Percentiles rank a stretch among this genome's conserved stretches.
Evolutionary conservation across 1,140 invertebrate species (phyloP).

Genomic region (Scaptomyza hsui): DNA sequence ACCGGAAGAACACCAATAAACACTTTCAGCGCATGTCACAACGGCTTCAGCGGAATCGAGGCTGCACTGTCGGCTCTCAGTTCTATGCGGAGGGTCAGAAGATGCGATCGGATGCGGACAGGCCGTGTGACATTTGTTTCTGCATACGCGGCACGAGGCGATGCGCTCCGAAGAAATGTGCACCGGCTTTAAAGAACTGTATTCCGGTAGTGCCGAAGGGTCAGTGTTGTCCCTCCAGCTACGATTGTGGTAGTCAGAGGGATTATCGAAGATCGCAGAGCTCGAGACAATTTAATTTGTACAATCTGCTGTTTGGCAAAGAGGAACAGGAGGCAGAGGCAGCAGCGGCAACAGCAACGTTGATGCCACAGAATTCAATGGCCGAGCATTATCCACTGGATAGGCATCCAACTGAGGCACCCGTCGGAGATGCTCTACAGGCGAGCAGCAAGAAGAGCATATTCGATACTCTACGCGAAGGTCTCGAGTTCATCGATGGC

Average conservation of each 20-base stretch:
- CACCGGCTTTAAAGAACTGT: slow-evolving; percentile 90
- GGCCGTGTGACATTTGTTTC: slow-evolving; percentile 91
- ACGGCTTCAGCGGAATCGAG: slow-evolving; percentile 73
- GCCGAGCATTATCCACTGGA: slow-evolving; percentile 72
- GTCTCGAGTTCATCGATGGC: slow-evolving; percentile 79
- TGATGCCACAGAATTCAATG: slow-evolving; percentile 49
- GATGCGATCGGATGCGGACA: slow-evolving; percentile 87
- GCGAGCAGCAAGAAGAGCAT: slow-evolving; percentile 77
- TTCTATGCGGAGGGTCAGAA: slow-evolving; percentile 90
- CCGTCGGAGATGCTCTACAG: slow-evolving; percentile 34
- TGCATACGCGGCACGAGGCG: slow-evolving; percentile 90
- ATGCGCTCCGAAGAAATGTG: slow-evolving; percentile 91
- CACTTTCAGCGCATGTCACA: slow-evolving; percentile 78
- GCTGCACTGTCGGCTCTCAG: slow-evolving; percentile 87
- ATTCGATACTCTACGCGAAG: slow-evolving; percentile 75
- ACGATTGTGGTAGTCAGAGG: slow-evolving; percentile 89
- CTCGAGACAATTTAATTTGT: slow-evolving; percentile 80
- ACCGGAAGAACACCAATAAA: slow-evolving; percentile 73
- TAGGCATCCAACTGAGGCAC: slow-evolving; percentile 59
- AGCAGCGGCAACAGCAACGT: slow-evolving; percentile 13
- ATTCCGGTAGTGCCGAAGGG: slow-evolving; percentile 89
- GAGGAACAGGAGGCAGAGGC: slow-evolving; percentile 58
- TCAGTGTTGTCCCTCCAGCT: slow-evolving; percentile 93
- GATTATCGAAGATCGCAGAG: slow-evolving; percentile 63
- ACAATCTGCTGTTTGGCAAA: slow-evolving; percentile 79